A percentile compares a stretch with the other conserved stretches of the same genome.
Conservation (phyloP, 2,797 vertebrate genomes). For the Thaleichthys pacificus region DNA sequence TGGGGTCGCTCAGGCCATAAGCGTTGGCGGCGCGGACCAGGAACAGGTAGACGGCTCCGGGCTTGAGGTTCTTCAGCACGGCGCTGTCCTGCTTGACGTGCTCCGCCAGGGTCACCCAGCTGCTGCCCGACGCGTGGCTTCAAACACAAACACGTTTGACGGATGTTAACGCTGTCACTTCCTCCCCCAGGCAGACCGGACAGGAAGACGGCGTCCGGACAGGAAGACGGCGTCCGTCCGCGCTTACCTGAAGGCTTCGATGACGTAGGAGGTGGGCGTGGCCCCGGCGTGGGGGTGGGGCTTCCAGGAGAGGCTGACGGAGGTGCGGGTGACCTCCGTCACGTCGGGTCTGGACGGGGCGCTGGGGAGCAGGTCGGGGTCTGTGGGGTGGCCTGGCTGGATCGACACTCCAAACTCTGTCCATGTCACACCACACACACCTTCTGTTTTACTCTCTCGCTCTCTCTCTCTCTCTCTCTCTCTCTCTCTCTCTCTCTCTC, state of each 20-base stretch:
- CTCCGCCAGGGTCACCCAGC: conserved; percentile 94
- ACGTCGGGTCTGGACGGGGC: conserved; percentile 92
- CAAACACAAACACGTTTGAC: not conserved
- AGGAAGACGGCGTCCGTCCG: too few relatives aligned
- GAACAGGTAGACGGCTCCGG: conserved; percentile 93
- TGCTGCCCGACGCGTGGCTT: conserved; percentile 91
- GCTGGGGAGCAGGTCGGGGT: conserved; percentile 88
- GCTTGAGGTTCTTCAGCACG: conserved; percentile 87
- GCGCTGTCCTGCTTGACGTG: conserved; percentile 89
- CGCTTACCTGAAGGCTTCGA: conserved; percentile 93
- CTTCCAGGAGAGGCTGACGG: conserved; percentile 89
- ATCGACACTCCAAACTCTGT: conserved; percentile 91
- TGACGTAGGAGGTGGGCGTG: conserved; percentile 87
- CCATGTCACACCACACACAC: conserved; percentile 11
- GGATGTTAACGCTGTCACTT: not conserved
- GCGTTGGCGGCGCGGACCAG: conserved; percentile 93
- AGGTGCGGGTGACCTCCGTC: conserved; percentile 86
- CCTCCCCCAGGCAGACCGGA: not conserved
- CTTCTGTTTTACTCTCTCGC: too few relatives aligned
- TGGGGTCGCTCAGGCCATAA: conserved; percentile 94
- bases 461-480: not conserved
- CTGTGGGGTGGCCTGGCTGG: conserved; percentile 84
- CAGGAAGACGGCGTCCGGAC: too few relatives aligned
- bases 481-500: too few relatives aligned
- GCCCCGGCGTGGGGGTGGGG: conserved; percentile 82